Base-by-base conservation (phyloP, 2,888 invertebrate species). In the Dryomyza anilis region DNA sequence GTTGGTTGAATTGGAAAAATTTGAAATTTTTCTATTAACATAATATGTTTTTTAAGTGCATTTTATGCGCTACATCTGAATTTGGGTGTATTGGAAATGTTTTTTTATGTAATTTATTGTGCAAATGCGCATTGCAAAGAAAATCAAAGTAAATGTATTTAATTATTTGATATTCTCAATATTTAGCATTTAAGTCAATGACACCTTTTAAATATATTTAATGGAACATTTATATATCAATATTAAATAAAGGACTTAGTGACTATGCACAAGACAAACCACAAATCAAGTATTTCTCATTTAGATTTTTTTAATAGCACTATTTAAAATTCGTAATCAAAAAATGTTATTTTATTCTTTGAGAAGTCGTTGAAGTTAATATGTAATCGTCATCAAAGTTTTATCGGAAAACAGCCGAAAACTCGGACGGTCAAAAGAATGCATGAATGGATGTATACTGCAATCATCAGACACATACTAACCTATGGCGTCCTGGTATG, bases 171-270 rank as follows among this genome's bases (percentile, higher is more conserved):
- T 19, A 33, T 23, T 36, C 16, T 29, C 10, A 19, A 55, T 53
- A 6, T 53, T 19, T 61, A 61, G 61, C 39, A 43, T 60, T 43
- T 61, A 61, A 61, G 53, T n/a, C 30, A 33, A 48, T 33, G 12
- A 19, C 23, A 23, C 43, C n/a, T 56, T 56, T 53, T 56, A 14
- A 3, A 14, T 23, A 45, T 46, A 58, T 19, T 29, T 45, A 46
- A 45, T 58, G 43, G 16, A 25, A 45, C 14, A 58, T 58, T 46
- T 46, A 23, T 58, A 58, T 46, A n/a, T 23, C 23, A 21, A 50
- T 50, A 25, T 25, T 25, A 23, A 55, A 55, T 58, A 58, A 58
- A 58, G 45, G 30, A 46, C 12, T 10, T 19, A 21, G 23, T 21
- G 21, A 50, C 14, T 50, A 21, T 50, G 48, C 48, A 50, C 36